Evolutionary conservation across 1,140 invertebrate genomes (phyloP), one percentile per base, ranked within the genome.

Genomic region (Mamestra configurata): DNA sequence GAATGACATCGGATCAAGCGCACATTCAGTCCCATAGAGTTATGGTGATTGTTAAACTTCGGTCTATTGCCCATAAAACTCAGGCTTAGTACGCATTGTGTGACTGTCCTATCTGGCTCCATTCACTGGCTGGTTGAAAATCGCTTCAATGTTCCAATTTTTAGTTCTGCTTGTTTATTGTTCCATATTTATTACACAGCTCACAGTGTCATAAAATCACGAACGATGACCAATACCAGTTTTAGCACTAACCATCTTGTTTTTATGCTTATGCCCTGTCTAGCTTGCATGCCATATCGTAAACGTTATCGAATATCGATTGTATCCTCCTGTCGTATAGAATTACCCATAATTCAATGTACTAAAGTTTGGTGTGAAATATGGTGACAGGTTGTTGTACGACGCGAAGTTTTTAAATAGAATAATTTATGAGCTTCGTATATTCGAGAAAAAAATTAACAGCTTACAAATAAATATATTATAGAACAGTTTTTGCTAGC

Each of bases 11-110:
- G 59, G 61, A 49, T 68, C 71, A 75, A 79, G 35, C 49, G 51
- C 22, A 49, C 24, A 40, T 55, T 61, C 66, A 77, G 46, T 22
- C 35, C 22, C 49, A 77, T 37, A 8, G 55, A 83, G 80, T 82
- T 81, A 81, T 77, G 51, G 46, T 57, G 35, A 81, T 66, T 82
- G 81, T 80, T 59, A 85, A 84, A 84, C 31, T 82, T 73, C 31
- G 70, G 76, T 77, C 82, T 79, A 79, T 81, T 35, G 78, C 79
- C 46, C 80, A 83, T 85, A 87, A 85, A 85, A 82, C 61, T 79
- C 1, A 59, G 53, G 68, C 55, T 81, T n/a, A 75, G 57, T 46
- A 76, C 18, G 64, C 79, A 61, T 57, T 64, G 64, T 22, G 72
- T 53, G 72, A 82, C 76, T 81, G 70, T 72, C 80, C 77, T 78